These are phyloP conservation scores for Oxytorus armatus DNA, from an alignment of 2,888 invertebrate species.

Conservation along the genomic window DNA sequence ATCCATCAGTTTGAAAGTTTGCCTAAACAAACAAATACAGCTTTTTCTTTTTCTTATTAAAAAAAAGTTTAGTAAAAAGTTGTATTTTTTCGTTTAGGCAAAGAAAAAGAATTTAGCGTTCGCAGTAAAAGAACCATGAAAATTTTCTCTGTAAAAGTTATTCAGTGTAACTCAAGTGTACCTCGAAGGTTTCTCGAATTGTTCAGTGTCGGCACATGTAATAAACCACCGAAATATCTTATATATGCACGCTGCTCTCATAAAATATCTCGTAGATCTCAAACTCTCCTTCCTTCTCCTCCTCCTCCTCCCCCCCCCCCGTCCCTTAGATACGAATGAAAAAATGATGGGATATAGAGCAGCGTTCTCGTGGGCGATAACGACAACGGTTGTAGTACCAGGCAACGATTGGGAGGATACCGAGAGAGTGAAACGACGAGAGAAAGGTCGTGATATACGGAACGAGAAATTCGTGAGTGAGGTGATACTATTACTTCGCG, in stretches of 20 bases:
- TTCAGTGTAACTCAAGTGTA: too few relatives aligned
- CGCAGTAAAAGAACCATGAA: too few relatives aligned
- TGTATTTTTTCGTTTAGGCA: too few relatives aligned
- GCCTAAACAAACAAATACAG: too few relatives aligned
- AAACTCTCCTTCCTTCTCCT: too few relatives aligned
- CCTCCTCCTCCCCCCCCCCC: too few relatives aligned
- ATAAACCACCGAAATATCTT: not conserved
- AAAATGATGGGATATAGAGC: conserved; percentile 73
- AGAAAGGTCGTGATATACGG: conserved; percentile 11
- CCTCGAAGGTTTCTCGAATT: not conserved
- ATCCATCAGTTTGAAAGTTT: too few relatives aligned
- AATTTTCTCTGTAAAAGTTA: too few relatives aligned
- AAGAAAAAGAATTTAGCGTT: too few relatives aligned
- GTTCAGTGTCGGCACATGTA: not conserved
- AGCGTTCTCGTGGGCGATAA: not conserved
- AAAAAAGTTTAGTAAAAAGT: too few relatives aligned
- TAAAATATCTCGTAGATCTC: conserved; percentile 47
- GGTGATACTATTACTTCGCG: conserved; percentile 57
- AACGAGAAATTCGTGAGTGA: conserved; percentile 61
- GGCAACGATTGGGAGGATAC: conserved; percentile 18
- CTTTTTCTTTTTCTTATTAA: too few relatives aligned
- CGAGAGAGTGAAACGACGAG: not conserved
- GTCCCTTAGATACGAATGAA: conserved; percentile 74
- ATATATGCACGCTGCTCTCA: conserved; percentile 13
- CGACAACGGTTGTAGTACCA: conserved; percentile 26